phyloP scores from a whole-genome alignment of 2,113 vertebrate genomes.

The Burhinus bistriatus region DNA sequence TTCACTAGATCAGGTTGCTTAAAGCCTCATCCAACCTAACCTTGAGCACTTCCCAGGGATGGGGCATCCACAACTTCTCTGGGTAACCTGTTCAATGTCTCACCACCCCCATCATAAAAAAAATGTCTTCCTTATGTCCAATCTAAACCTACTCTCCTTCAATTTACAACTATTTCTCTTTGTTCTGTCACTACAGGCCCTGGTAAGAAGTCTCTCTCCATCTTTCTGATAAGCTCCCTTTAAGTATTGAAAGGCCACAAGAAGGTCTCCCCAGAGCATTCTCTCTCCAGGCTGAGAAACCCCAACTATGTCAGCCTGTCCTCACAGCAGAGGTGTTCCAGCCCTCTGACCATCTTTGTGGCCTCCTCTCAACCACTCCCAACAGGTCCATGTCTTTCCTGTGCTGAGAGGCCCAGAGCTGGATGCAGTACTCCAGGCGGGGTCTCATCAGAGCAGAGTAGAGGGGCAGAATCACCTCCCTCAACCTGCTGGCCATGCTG shows the following conservation, averaged over 20 bases:
- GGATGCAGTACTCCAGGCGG: neutral
- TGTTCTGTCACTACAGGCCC: neutral
- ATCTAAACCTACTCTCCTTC: neutral
- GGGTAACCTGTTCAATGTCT: neutral
- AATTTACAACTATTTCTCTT: neutral
- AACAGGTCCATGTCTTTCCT: rapidly evolving
- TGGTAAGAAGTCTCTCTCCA: neutral
- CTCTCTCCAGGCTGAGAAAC: neutral
- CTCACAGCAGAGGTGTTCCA: neutral
- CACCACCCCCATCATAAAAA: neutral
- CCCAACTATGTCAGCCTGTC: neutral
- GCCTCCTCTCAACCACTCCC: rapidly evolving
- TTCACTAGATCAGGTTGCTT: neutral
- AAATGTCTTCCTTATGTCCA: neutral
- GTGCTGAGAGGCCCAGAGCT: neutral
- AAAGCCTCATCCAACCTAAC: neutral
- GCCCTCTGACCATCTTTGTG: rapidly evolving
- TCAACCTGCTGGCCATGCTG: rapidly evolving
- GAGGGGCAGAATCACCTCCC: neutral
- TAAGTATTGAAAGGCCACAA: rapidly evolving
- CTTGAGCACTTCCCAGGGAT: neutral
- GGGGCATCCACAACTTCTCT: neutral
- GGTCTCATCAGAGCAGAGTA: neutral
- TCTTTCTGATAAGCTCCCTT: neutral
- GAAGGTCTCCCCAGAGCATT: neutral